Evolutionary conservation across 2,888 invertebrate species (phyloP).

Genomic region (Leuctra nigra): DNA sequence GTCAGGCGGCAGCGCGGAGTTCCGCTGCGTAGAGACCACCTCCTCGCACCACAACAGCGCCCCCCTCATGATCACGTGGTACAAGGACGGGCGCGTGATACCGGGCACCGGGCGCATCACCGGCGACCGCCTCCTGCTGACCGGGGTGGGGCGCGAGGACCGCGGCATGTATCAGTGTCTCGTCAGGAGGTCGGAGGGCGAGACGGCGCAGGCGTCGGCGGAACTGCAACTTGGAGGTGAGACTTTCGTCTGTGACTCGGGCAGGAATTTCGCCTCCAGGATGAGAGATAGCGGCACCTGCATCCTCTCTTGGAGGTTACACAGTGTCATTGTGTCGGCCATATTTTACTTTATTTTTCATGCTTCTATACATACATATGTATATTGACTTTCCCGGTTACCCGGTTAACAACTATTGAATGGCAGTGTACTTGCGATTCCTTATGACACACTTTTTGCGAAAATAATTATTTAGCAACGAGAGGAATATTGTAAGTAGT

Average conservation of each 20-base stretch:
- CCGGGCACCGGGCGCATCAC: slow-evolving; percentile 58
- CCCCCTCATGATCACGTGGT: slow-evolving; percentile 23
- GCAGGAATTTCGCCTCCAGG: background rate
- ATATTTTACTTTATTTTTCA: too few species aligned
- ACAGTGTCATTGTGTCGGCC: too few species aligned
- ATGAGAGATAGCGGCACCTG: too few species aligned
- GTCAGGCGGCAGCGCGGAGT: slow-evolving; percentile 57
- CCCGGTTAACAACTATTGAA: too few species aligned
- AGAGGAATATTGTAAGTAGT: too few species aligned
- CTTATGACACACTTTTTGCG: too few species aligned
- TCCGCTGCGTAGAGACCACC: slow-evolving; percentile 51
- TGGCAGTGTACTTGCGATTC: too few species aligned
- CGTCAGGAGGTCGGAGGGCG: slow-evolving; percentile 61
- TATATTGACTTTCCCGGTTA: background rate
- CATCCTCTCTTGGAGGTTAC: too few species aligned
- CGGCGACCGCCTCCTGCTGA: slow-evolving; percentile 55
- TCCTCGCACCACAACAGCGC: background rate
- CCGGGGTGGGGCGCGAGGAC: slow-evolving; percentile 62
- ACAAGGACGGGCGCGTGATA: slow-evolving; percentile 53
- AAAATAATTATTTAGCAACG: too few species aligned
- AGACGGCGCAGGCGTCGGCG: slow-evolving; percentile 68
- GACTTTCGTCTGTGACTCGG: slow-evolving; percentile 27
- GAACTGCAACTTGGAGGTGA: slow-evolving; percentile 66
- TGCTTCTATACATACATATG: too few species aligned
- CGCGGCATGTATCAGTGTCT: slow-evolving; percentile 73